These are phyloP conservation scores for Myripristis murdjan DNA, from an alignment of 2,797 vertebrate species.

Conservation along the genomic window DNA sequence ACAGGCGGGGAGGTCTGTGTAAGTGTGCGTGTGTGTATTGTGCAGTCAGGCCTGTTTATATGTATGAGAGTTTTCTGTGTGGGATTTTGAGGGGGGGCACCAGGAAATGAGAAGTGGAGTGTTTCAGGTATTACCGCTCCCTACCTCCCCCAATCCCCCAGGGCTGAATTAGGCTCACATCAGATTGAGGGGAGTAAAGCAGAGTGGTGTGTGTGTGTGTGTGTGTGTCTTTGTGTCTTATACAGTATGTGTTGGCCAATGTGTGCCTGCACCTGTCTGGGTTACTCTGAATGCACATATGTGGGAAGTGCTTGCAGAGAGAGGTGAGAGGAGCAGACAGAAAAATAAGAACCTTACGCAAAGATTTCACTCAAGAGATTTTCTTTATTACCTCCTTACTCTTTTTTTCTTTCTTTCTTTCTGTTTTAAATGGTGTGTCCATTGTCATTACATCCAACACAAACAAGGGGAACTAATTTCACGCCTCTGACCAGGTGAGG, in stretches of 20 bases:
- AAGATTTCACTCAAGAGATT: constrained; percentile 47
- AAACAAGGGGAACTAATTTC: constrained; percentile 62
- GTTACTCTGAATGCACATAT: constrained; percentile 61
- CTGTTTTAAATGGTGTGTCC: constrained; percentile 31
- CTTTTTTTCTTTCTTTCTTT: constrained; percentile 4
- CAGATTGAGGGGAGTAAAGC: constrained; percentile 33
- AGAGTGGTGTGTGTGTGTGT: constrained; percentile 9
- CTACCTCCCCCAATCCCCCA: constrained; percentile 36
- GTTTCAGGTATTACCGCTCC: constrained; percentile 71
- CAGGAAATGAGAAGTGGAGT: constrained; percentile 80
- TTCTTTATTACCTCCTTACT: constrained; percentile 48
- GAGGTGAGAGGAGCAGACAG: constrained; percentile 22
- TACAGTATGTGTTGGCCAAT: constrained; percentile 56
- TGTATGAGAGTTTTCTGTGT: constrained; percentile 19
- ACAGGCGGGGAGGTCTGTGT: not conserved
- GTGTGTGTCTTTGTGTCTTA: constrained; percentile 19
- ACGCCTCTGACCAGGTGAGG: constrained; percentile 47
- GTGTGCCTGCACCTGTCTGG: constrained; percentile 63
- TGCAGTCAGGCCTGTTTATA: not conserved
- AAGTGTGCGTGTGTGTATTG: not conserved
- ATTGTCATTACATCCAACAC: constrained; percentile 61
- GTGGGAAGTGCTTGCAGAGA: constrained; percentile 62
- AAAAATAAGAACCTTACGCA: constrained; percentile 33
- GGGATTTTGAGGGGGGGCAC: constrained; percentile 31
- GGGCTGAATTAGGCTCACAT: constrained; percentile 57